Conservation (phyloP, 92 coral and sea anemone species). For the Chrysogorgia sp. region DNA sequence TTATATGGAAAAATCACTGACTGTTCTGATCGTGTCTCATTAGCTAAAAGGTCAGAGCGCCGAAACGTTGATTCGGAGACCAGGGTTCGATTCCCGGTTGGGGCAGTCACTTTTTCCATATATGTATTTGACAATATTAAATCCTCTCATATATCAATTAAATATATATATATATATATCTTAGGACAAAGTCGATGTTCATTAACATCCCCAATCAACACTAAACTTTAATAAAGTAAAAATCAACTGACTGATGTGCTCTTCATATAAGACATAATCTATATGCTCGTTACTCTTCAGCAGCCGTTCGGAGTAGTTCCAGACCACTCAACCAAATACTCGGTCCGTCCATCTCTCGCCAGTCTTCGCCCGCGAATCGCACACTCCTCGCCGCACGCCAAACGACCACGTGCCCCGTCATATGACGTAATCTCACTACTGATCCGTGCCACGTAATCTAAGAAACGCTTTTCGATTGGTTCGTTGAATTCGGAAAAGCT, state of each 20-base stretch:
- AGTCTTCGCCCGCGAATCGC: conserved; percentile 18
- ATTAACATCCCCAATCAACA: too few species aligned
- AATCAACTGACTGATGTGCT: background rate
- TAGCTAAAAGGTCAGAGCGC: too few species aligned
- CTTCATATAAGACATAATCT: background rate
- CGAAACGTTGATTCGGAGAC: too few species aligned
- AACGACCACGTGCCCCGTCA: conserved; percentile 26
- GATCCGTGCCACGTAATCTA: conserved; percentile 16
- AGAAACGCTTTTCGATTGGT: conserved; percentile 37
- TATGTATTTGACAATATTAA: too few species aligned
- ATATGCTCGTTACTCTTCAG: background rate
- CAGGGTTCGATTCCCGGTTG: too few species aligned
- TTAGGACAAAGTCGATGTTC: too few species aligned
- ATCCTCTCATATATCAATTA: too few species aligned
- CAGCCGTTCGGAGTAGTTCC: conserved; percentile 25
- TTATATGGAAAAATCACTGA: too few species aligned
- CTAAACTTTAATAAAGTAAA: too few species aligned
- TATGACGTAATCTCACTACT: conserved; percentile 21
- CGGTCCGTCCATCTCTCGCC: conserved; percentile 17
- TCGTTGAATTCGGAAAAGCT: background rate
- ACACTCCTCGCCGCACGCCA: conserved; percentile 38
- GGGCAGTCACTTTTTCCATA: too few species aligned
- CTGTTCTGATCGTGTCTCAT: too few species aligned
- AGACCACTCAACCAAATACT: conserved; percentile 30
- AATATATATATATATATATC: too few species aligned